Evolutionary conservation across 1,140 invertebrate genomes (phyloP), one percentile per base, ranked within the genome.

Genomic region (Drosophila ananassae): DNA sequence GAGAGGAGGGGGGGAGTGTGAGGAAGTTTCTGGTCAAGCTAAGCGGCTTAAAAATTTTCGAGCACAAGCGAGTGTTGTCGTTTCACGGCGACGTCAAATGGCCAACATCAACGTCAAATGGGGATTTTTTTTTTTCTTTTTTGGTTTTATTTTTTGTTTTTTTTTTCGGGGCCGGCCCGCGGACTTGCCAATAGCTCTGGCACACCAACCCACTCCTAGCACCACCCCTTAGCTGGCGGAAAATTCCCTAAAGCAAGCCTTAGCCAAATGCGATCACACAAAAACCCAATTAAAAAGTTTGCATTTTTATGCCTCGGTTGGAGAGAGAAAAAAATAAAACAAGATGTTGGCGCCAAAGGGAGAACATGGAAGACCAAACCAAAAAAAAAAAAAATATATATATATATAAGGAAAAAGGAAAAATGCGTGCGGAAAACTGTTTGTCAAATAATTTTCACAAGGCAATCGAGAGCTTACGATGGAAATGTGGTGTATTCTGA

Each of bases 241-340:
- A 58, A 58, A 58, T 24, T 58, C 56, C 56, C 21, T 34, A 52
- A 32, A 32, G 47, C 59, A 63, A 37, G 51, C 52, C 64, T 57
- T 69, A 69, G 67, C 67, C 51, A 69, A 78, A 77, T 84, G 78
- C 72, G 82, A 85, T 85, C 79, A 77, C 77, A 82, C 66, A 87
- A 73, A 87, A 87, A 87, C 83, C 83, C 83, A 87, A 87, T 89
- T 87, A 87, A 87, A 87, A 87, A 87, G 83, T 87, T 87, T 87
- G 72, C 83, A 89, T 89, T 89, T 87, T 87, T 87, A 89, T 87
- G 79, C 75, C 71, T 64, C 25, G 69, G 51, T 55, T 28, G 34
- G 28, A 64, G 41, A 68, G n/a, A n/a, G n/a, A n/a, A n/a, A 60
- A 55, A 67, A 21, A 22, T 28, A 24, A 53, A 44, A 53, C 37